Evolutionary conservation across 1,140 invertebrate genomes (phyloP).

Genomic region (Drosophila bifasciata): DNA sequence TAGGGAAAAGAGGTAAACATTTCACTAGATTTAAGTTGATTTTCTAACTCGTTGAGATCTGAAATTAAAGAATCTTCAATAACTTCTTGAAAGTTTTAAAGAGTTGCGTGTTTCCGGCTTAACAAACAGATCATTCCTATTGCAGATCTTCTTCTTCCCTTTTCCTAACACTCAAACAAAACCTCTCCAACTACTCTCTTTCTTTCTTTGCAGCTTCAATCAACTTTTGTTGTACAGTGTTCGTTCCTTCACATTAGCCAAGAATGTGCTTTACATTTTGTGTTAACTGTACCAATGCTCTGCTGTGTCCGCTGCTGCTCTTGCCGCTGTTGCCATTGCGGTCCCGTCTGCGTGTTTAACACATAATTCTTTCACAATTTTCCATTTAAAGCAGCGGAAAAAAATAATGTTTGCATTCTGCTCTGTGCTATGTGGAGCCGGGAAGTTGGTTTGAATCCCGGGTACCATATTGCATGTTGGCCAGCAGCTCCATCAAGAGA

Average conservation of each 20-base stretch:
- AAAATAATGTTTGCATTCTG: constrained; percentile 54
- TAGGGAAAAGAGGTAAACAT: too few relatives aligned
- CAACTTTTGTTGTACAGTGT: constrained; percentile 22
- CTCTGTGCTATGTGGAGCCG: constrained; percentile 4
- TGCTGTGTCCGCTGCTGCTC: not conserved
- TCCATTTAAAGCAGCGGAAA: constrained; percentile 64
- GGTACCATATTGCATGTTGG: constrained; percentile 69
- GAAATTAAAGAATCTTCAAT: too few relatives aligned
- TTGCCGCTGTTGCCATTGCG: constrained; percentile 2
- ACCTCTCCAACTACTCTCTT: too few relatives aligned
- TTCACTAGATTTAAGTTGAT: too few relatives aligned
- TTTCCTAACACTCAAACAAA: too few relatives aligned
- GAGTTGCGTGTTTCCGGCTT: too few relatives aligned
- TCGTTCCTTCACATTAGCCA: constrained; percentile 18
- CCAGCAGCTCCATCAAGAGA: constrained; percentile 36
- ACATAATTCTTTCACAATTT: constrained; percentile 70
- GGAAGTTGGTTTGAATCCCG: constrained; percentile 3
- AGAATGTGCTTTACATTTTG: constrained; percentile 62
- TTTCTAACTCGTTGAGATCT: too few relatives aligned
- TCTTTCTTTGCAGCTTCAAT: too few relatives aligned
- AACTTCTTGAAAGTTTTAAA: too few relatives aligned
- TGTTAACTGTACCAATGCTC: constrained; percentile 64
- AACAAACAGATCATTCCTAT: too few relatives aligned
- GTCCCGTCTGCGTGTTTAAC: constrained; percentile 63
- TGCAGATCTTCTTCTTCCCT: too few relatives aligned